Percentiles rank a stretch among this genome's conserved stretches.
phyloP scores from a whole-genome alignment of 2,113 vertebrate genomes.

The Colinus virginianus region DNA sequence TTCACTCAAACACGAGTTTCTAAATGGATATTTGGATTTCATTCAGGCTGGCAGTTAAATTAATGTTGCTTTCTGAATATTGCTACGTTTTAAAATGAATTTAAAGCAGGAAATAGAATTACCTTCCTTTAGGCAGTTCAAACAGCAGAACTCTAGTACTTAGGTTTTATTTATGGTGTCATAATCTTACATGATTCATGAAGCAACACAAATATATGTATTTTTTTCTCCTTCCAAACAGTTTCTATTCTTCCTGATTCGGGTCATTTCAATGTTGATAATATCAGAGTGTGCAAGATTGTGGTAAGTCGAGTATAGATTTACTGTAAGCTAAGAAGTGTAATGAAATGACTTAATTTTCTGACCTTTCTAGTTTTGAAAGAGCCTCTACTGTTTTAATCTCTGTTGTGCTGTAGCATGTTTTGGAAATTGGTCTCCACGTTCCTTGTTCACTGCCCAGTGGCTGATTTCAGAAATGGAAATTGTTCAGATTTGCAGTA shows the following conservation, averaged over 20 bases:
- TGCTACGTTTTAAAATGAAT: neutral
- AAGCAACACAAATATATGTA: neutral
- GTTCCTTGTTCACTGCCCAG: neutral
- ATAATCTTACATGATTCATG: neutral
- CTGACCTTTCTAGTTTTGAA: neutral
- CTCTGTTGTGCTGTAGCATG: neutral
- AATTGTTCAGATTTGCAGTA: neutral
- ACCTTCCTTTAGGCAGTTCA: neutral
- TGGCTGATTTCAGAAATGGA: neutral
- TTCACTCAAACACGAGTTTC: rapidly evolving
- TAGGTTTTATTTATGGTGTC: neutral
- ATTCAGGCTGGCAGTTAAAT: neutral
- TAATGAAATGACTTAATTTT: neutral
- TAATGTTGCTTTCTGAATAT: neutral
- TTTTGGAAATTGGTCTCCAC: neutral
- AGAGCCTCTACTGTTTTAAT: neutral
- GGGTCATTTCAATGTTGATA: slow-evolving; percentile 95
- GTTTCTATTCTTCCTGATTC: slow-evolving; percentile 94
- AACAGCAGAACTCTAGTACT: neutral
- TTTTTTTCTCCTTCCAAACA: slow-evolving; percentile 34
- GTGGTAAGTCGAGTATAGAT: slow-evolving; percentile 83
- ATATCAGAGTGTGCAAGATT: slow-evolving; percentile 97
- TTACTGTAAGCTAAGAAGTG: neutral
- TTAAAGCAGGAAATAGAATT: neutral
- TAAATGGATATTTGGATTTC: neutral